Conservation (phyloP, 2,888 invertebrate species). For the Eustalomyia histrio region DNA sequence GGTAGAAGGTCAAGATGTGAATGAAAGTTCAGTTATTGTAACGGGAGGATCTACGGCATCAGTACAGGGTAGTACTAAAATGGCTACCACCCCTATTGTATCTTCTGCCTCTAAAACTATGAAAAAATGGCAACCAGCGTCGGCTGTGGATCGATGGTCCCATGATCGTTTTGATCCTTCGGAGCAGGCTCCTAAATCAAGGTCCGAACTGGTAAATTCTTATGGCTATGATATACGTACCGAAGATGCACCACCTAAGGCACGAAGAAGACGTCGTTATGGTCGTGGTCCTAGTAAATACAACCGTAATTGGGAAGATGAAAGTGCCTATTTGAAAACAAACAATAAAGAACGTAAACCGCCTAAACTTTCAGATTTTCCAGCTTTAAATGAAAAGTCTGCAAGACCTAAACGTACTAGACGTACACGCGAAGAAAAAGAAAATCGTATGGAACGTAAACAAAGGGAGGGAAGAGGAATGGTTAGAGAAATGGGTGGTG, state of each 20-base stretch:
- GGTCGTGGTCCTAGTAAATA: constrained; percentile 96
- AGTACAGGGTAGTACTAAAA: constrained; percentile 76
- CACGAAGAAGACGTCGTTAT: constrained; percentile 90
- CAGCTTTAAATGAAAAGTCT: constrained; percentile 79
- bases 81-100: constrained; percentile 72
- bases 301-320: constrained; percentile 95
- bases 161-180: constrained; percentile 85
- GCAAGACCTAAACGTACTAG: constrained; percentile 68
- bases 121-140: constrained; percentile 79
- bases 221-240: constrained; percentile 92
- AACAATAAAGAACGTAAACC: constrained; percentile 77
- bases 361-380: constrained; percentile 82
- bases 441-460: constrained; percentile 75
- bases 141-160: constrained; percentile 85
- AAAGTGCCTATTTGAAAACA: constrained; percentile 89
- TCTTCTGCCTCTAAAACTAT: constrained; percentile 77
- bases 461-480: constrained; percentile 47
- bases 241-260: constrained; percentile 94
- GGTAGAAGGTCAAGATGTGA: constrained; percentile 45
- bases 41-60: constrained; percentile 69
- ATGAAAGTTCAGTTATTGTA: constrained; percentile 74
- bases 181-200: constrained; percentile 82
- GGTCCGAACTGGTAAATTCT: constrained; percentile 70
- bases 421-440: constrained; percentile 74
- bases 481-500: constrained; percentile 13